phyloP scores from a whole-genome alignment of 92 coral and sea anemone species.

The Parazoanthus atlanticus region DNA sequence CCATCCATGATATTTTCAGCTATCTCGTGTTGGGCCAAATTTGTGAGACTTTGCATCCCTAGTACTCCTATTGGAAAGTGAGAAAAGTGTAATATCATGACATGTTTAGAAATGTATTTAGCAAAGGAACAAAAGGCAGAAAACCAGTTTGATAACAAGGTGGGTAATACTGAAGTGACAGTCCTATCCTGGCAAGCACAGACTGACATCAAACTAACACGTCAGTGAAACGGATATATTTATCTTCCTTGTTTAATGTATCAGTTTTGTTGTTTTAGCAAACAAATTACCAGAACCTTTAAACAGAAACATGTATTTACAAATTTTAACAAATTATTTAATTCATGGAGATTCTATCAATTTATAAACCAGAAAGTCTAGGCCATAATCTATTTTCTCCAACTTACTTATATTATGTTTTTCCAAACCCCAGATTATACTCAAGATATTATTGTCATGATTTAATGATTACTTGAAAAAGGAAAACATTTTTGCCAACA shows the following conservation, averaged over 20 bases:
- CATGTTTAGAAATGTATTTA: neutral
- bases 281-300: no score
- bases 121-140: neutral
- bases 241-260: neutral
- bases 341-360: no score
- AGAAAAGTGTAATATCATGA: no score
- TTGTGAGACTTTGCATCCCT: no score
- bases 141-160: neutral
- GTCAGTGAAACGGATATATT: neutral
- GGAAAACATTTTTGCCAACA: neutral
- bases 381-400: neutral
- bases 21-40: no score
- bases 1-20: no score
- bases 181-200: neutral
- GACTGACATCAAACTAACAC: neutral
- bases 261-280: neutral
- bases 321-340: no score
- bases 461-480: slow-evolving; percentile 7
- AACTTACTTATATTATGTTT: neutral
- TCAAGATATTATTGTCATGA: neutral
- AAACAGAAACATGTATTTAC: no score
- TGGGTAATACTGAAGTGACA: neutral
- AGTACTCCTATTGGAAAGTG: no score
- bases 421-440: neutral
- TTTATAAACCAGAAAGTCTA: neutral